Conservation (phyloP, 2,113 vertebrate species). For the Myxocyprinus asiaticus region DNA sequence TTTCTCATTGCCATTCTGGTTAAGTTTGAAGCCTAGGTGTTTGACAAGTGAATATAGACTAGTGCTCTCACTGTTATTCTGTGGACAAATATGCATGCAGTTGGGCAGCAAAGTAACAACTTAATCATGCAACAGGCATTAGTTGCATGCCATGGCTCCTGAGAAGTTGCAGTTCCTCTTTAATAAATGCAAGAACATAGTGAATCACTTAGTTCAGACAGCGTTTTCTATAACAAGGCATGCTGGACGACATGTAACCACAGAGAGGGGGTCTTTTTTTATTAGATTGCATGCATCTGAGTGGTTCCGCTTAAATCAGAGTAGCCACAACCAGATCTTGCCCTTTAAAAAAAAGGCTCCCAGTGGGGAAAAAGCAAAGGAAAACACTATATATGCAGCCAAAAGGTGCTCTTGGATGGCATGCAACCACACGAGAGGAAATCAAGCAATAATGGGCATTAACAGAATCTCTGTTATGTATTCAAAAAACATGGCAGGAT, state of each 20-base stretch:
- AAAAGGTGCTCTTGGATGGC: neutral
- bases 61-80: conserved; percentile 28
- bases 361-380: neutral
- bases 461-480: neutral
- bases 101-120: conserved; percentile 56
- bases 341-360: neutral
- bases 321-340: neutral
- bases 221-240: conserved; percentile 42
- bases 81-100: conserved; percentile 54
- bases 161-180: conserved; percentile 57
- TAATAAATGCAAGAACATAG: conserved; percentile 62
- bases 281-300: neutral
- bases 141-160: conserved; percentile 50
- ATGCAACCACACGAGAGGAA: neutral
- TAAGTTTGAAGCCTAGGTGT: neutral
- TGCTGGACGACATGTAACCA: conserved; percentile 28
- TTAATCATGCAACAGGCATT: conserved; percentile 65
- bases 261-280: neutral
- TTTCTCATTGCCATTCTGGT: neutral
- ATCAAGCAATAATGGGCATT: neutral
- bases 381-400: neutral
- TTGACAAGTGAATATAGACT: neutral
- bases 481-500: no score
- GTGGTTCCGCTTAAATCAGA: neutral
- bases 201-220: conserved; percentile 55